phyloP scores from a whole-genome alignment of 2,888 invertebrate genomes.

The Eilema caniola region DNA sequence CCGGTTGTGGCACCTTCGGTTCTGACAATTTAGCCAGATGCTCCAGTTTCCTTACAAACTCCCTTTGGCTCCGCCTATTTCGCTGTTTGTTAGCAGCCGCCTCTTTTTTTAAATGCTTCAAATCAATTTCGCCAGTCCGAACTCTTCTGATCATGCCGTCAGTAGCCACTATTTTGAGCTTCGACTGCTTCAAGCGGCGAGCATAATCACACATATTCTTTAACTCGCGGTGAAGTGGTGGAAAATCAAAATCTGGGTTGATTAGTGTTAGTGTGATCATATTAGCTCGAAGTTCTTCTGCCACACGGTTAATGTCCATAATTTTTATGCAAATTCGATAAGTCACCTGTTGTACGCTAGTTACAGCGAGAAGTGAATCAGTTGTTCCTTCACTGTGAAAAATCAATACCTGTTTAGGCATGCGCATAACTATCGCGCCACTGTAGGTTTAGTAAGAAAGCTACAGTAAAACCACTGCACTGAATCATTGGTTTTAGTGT shows the following conservation, averaged over 20 bases:
- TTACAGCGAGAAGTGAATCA: neutral
- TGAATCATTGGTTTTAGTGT: neutral
- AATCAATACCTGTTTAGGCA: neutral
- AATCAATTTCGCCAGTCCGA: constrained; percentile 9
- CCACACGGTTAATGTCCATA: neutral
- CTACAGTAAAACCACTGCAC: no score
- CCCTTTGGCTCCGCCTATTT: neutral
- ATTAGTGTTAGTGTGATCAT: neutral
- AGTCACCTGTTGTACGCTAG: neutral
- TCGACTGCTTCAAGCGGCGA: constrained; percentile 3
- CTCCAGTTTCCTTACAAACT: constrained; percentile 7
- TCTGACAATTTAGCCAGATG: neutral
- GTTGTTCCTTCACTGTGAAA: neutral
- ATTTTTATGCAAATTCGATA: neutral
- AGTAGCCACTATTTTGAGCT: constrained; percentile 11
- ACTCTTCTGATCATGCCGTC: constrained; percentile 18
- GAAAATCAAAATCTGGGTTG: neutral
- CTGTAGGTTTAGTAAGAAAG: neutral
- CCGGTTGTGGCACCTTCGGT: no score
- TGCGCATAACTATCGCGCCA: neutral
- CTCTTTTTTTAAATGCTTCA: constrained; percentile 8
- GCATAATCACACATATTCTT: constrained; percentile 5
- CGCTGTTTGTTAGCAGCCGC: neutral
- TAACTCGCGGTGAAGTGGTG: neutral
- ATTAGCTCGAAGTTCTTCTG: constrained; percentile 5